Evolutionary conservation across 2,797 vertebrate species (phyloP), one percentile per base, ranked within the genome.

Genomic region (Calcarius lapponicus): DNA sequence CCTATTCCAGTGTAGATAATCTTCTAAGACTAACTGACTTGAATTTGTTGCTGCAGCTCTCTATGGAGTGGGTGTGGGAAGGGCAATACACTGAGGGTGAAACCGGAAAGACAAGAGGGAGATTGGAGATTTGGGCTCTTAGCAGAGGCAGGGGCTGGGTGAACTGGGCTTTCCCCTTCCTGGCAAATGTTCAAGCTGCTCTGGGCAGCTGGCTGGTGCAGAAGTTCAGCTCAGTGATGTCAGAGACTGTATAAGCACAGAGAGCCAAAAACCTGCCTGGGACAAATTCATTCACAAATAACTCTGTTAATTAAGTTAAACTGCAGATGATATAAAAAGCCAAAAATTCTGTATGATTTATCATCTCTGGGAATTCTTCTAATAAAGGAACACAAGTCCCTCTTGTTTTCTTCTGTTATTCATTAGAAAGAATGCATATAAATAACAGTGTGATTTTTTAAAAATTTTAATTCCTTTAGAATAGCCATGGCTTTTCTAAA

Each of bases 291-390:
- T 85, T 94, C 45, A 62, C 61, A 76, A 86, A 53, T 67, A 79
- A 70, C 11, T 65, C 42, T 64, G 29, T 47, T 88, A 62, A 80
- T 70, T 74, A 74, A 85, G 38, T 42, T 82, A 53, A 91, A 80
- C 17, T 31, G 29, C 26, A 74, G 74, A 71, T 0, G 2, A 90
- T 56, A 72, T 15, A 79, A 91, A 90, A 92, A 86, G 54, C 11
- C 43, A 80, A 57, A 91, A 90, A 84, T 32, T 80, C 34, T 67
- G 45, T 70, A 71, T 86, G 71, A 92, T 92, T 93, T 92, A 88
- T 93, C 32, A 89, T 71, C 64, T 73, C 34, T 73, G 54, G 47
- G 86, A 92, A 43, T 84, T 73, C 15, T 80, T 90, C 58, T 70
- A 53, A 80, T 60, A 34, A 73, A 81, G 26, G 14, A 82, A 90